These are phyloP conservation scores for Mythimna albipuncta DNA, from an alignment of 2,888 invertebrate species.

Conservation along the genomic window DNA sequence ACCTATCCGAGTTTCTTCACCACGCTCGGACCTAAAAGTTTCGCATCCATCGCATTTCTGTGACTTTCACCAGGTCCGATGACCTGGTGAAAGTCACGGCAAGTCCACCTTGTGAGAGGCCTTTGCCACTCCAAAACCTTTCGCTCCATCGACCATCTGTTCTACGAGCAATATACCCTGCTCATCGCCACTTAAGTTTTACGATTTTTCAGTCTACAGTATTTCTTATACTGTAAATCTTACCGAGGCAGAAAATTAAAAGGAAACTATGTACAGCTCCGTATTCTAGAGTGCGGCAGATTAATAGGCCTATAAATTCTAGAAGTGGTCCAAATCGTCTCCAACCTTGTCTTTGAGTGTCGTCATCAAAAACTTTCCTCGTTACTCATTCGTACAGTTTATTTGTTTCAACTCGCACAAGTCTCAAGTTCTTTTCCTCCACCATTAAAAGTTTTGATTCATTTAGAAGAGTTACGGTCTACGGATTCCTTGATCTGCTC, in stretches of 20 bases:
- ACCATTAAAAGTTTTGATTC: conserved; percentile 81
- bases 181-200: too few relatives aligned
- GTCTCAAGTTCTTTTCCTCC: conserved; percentile 65
- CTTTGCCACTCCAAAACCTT: too few relatives aligned
- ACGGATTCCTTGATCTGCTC: conserved; percentile 57
- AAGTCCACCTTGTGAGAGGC: too few relatives aligned
- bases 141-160: too few relatives aligned
- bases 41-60: too few relatives aligned
- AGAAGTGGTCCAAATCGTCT: conserved; percentile 60
- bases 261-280: conserved; percentile 8
- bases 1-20: too few relatives aligned
- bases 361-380: conserved; percentile 67
- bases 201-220: too few relatives aligned
- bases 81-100: too few relatives aligned
- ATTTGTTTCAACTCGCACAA: conserved; percentile 70
- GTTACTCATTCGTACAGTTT: conserved; percentile 70
- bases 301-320: conserved; percentile 64
- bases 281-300: conserved; percentile 34
- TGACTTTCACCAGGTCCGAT: too few relatives aligned
- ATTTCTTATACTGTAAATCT: conserved; percentile 8
- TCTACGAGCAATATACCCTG: too few relatives aligned
- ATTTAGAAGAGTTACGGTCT: conserved; percentile 68
- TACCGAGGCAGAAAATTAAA: neutral
- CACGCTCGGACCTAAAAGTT: too few relatives aligned
- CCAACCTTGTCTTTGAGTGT: conserved; percentile 55